Evolutionary conservation across 2,113 vertebrate genomes (phyloP), one percentile per base, ranked within the genome.

Genomic region (Eleginops maclovinus): DNA sequence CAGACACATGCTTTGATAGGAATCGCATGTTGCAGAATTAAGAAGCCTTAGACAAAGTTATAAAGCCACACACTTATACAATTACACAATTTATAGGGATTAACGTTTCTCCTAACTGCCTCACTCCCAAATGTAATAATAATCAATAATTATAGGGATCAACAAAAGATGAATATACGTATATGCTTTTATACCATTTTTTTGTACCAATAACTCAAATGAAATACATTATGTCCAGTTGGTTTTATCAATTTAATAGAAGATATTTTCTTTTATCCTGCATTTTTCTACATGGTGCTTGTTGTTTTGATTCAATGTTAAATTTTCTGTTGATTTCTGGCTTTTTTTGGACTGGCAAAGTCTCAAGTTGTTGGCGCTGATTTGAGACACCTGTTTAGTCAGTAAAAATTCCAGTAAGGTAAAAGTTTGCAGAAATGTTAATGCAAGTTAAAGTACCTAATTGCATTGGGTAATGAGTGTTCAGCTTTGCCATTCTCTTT

Each of bases 401-500:
- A 49, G 56, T 69, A 54, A 55, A 16, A 67, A 81, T 46, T 64
- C 22, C 44, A 46, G 22, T 47, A 63, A 66, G 54, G 43, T 74
- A 44, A 72, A 24, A 19, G 61, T 77, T 82, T 81, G 28, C 54
- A 16, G 36, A 71, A 21, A 46, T 14, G 14, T 47, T 46, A 55
- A 77, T 74, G 56, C 68, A 61, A 68, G 46, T 75, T 61, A 8
- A 65, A 58, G 16, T 72, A 76, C 79, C 75, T 75, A 80, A 83
- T 74, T 71, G 17, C 36, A 54, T 82, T 19, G 15, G 21, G 22
- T 62, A 59, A 77, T 54, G 49, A 77, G 53, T 75, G 49, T 64
- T 14, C 43, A 1, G 5, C 49, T 69, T 72, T 66, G 22, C 14
- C 36, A 3, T 50, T 50, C 7, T 16, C n/a, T n/a, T 59, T 44